Evolutionary conservation across 2,797 vertebrate species (phyloP).

Genomic region (Onychomys arenicola): DNA sequence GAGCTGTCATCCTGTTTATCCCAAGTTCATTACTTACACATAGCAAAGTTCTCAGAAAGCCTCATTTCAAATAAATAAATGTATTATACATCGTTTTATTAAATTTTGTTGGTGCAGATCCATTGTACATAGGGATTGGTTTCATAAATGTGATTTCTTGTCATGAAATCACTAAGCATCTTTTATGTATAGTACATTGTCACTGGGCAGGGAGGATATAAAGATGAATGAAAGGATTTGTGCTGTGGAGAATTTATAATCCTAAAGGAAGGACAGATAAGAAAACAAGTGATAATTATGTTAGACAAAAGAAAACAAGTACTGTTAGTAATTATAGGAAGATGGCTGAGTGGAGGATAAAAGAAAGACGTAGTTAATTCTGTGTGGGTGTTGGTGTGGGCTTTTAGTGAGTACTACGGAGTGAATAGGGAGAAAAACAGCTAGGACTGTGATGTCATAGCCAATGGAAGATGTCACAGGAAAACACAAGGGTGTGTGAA

Average conservation of each 20-base stretch:
- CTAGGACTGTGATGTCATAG: not conserved
- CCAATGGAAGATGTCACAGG: not conserved
- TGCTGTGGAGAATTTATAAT: not conserved
- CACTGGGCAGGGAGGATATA: too few relatives aligned
- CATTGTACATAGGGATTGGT: too few relatives aligned
- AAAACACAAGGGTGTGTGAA: not conserved
- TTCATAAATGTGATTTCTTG: not conserved
- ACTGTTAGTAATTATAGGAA: conserved; percentile 8
- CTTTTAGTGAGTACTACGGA: not conserved
- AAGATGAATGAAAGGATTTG: not conserved
- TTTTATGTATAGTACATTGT: not conserved
- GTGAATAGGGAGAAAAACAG: not conserved
- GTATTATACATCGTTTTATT: not conserved
- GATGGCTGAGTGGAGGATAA: not conserved
- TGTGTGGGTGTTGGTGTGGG: not conserved
- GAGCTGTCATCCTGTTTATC: not conserved
- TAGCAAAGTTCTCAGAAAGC: conserved; percentile 1
- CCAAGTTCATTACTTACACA: not conserved
- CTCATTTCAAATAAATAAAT: not conserved
- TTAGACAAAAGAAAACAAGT: conserved; percentile 18
- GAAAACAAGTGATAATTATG: conserved; percentile 11
- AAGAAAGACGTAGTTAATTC: not conserved
- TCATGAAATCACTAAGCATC: not conserved
- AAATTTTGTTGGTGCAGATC: not conserved
- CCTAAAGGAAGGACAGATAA: not conserved